Conservation (phyloP, 2,888 invertebrate genomes). For the Noctuana brunneofusca region DNA sequence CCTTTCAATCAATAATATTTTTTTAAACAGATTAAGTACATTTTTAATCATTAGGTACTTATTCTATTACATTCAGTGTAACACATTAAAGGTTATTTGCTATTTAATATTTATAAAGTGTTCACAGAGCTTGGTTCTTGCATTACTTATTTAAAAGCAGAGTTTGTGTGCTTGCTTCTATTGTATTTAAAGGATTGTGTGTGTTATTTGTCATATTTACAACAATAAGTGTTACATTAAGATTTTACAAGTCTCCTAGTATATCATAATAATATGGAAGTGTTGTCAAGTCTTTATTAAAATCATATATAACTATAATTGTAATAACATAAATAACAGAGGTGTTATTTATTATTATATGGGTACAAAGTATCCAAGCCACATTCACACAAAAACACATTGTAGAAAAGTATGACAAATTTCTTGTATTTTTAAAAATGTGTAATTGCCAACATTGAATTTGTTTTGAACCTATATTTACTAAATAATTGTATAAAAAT, state of each 20-base stretch:
- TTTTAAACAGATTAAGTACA: background rate
- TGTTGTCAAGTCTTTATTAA: background rate
- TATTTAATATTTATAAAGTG: background rate
- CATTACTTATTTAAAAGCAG: background rate
- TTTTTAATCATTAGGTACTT: too few relatives aligned
- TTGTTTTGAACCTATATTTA: too few relatives aligned
- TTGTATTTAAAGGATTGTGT: constrained; percentile 28
- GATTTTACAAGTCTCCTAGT: background rate
- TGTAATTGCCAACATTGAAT: too few relatives aligned
- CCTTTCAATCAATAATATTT: too few relatives aligned
- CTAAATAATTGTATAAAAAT: too few relatives aligned
- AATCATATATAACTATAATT: too few relatives aligned
- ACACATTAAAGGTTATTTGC: background rate
- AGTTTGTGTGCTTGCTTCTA: constrained; percentile 25
- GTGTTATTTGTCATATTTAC: constrained; percentile 16
- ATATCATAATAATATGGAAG: background rate
- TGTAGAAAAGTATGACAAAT: too few relatives aligned
- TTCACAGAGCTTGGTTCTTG: background rate
- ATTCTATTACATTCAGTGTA: background rate
- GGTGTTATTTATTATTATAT: too few relatives aligned
- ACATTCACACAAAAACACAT: too few relatives aligned
- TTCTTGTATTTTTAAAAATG: too few relatives aligned
- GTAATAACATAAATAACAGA: too few relatives aligned
- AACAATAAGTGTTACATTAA: background rate
- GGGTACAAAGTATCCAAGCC: too few relatives aligned